Evolutionary conservation across 2,113 vertebrate genomes (phyloP).

Genomic region (Tupaia chinensis): DNA sequence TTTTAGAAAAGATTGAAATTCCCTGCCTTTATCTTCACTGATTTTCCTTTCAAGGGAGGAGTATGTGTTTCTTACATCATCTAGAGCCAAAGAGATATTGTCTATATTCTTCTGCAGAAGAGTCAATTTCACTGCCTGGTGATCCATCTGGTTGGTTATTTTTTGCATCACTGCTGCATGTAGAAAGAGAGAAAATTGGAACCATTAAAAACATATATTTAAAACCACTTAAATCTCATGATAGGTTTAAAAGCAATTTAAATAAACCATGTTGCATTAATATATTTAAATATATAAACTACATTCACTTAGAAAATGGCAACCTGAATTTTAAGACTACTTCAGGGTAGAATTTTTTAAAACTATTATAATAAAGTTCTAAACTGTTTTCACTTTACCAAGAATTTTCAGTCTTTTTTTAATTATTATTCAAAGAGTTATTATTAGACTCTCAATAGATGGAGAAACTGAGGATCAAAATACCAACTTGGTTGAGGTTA

Average conservation of each 20-base stretch:
- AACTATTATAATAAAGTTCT: not conserved
- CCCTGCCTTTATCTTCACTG: conserved; percentile 85
- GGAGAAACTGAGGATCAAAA: not conserved
- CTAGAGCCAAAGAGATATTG: conserved; percentile 83
- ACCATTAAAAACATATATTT: not conserved
- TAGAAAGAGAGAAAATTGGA: not conserved
- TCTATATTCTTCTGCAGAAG: conserved; percentile 88
- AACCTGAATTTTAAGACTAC: not conserved
- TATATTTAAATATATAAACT: conserved; percentile 31
- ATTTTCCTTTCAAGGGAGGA: conserved; percentile 89
- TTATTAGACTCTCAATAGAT: not conserved
- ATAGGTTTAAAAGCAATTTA: not conserved
- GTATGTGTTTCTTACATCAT: conserved; percentile 79
- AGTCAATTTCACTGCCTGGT: conserved; percentile 86
- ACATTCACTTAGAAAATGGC: not conserved
- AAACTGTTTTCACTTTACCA: not conserved
- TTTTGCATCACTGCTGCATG: conserved; percentile 85
- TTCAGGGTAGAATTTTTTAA: not conserved
- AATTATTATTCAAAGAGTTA: not conserved
- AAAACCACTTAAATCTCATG: not conserved
- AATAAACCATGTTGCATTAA: not conserved
- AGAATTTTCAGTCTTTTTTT: not conserved
- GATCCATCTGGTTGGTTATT: conserved; percentile 85
- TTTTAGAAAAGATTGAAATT: conserved; percentile 87
- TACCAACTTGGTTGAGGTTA: not conserved